Conservation (phyloP, 2,113 vertebrate species). For the Scatophagus argus region DNA sequence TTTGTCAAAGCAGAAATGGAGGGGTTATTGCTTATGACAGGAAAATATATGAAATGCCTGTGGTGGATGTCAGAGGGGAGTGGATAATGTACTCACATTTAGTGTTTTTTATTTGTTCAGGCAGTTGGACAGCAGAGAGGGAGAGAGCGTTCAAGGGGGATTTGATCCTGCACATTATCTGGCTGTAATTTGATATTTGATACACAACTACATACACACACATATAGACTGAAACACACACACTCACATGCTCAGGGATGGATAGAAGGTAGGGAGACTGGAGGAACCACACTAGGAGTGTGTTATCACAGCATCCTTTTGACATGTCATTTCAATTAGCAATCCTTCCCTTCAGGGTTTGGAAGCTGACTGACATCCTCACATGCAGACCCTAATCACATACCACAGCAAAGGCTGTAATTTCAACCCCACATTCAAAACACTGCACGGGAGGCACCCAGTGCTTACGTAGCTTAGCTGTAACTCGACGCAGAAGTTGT, state of each 20-base stretch:
- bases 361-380: constrained; percentile 68
- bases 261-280: neutral
- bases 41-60: constrained; percentile 48
- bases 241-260: neutral
- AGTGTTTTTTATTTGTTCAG: constrained; percentile 36
- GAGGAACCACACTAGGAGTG: constrained; percentile 15
- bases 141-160: neutral
- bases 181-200: constrained; percentile 25
- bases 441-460: constrained; percentile 46
- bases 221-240: neutral
- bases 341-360: constrained; percentile 30
- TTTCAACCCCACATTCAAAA: constrained; percentile 76
- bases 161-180: constrained; percentile 11
- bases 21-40: constrained; percentile 34
- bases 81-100: constrained; percentile 25
- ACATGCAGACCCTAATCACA: constrained; percentile 65
- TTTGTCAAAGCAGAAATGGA: constrained; percentile 25
- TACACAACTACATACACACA: neutral
- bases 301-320: constrained; percentile 54
- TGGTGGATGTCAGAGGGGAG: constrained; percentile 38
- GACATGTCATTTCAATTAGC: constrained; percentile 72
- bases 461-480: constrained; percentile 49
- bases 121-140: constrained; percentile 34
- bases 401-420: constrained; percentile 68
- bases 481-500: constrained; percentile 53